Conservation (phyloP, 2,113 vertebrate genomes). For the Tonatia bakeri region DNA sequence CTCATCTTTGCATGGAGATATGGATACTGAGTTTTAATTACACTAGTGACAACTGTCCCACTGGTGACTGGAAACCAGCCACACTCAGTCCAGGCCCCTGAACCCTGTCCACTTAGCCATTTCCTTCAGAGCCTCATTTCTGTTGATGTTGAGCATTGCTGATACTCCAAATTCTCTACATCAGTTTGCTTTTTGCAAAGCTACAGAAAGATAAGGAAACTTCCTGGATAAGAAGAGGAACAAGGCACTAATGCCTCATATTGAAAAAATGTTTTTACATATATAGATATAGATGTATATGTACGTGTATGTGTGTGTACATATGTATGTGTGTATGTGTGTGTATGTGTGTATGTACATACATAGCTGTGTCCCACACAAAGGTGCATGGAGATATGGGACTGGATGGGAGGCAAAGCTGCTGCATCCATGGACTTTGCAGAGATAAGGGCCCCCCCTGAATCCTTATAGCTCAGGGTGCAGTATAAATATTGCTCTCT, state of each 20-base stretch:
- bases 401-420: neutral
- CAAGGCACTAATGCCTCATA: neutral
- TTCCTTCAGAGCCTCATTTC: neutral
- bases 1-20: neutral
- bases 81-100: neutral
- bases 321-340: too few species aligned
- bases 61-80: neutral
- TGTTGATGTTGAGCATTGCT: neutral
- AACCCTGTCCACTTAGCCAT: neutral
- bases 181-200: neutral
- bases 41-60: neutral
- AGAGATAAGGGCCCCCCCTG: neutral
- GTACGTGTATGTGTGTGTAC: too few species aligned
- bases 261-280: neutral
- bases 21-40: neutral
- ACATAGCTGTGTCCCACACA: neutral
- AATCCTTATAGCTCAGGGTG: neutral
- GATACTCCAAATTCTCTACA: neutral
- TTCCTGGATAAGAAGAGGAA: neutral
- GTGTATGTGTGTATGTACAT: too few species aligned
- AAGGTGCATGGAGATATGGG: neutral
- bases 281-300: too few species aligned
- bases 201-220: neutral
- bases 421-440: neutral
- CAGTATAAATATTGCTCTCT: neutral